Percentiles rank a stretch among this genome's conserved stretches.
phyloP scores from a whole-genome alignment of 2,797 vertebrate species.

The Enteromius anoplus region DNA sequence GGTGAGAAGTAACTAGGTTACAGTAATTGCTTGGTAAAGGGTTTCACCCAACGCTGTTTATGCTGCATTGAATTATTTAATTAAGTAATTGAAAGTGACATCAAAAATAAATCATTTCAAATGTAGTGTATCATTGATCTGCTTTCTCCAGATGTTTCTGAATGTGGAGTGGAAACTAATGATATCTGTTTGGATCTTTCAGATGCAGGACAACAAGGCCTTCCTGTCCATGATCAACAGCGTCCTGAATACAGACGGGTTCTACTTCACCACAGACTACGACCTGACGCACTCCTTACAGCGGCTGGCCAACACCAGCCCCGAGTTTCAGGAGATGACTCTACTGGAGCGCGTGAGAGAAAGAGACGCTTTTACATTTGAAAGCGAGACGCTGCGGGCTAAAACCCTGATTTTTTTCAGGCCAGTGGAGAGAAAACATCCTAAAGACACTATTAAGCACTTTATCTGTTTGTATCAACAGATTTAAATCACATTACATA shows the following conservation, averaged over 20 bases:
- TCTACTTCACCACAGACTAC: slow-evolving; percentile 93
- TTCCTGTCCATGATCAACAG: slow-evolving; percentile 92
- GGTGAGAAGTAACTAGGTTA: no score
- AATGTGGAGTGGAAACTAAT: not conserved
- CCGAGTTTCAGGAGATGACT: slow-evolving; percentile 97
- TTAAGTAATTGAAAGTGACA: no score
- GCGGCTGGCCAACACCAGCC: slow-evolving; percentile 93
- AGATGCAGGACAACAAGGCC: slow-evolving; percentile 96
- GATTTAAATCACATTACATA: no score
- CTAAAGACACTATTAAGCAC: no score
- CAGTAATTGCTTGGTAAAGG: no score
- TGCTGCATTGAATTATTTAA: not conserved
- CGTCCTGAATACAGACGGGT: slow-evolving; percentile 88
- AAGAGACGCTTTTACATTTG: not conserved
- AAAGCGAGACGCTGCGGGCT: no score
- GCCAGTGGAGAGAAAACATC: no score
- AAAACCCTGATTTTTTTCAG: no score
- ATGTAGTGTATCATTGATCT: not conserved
- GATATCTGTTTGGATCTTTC: slow-evolving; percentile 43
- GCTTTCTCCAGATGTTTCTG: not conserved
- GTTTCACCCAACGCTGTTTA: not conserved
- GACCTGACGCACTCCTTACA: slow-evolving; percentile 94
- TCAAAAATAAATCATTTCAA: not conserved
- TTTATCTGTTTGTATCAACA: no score
- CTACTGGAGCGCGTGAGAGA: slow-evolving; percentile 82